phyloP scores from a whole-genome alignment of 1,140 invertebrate species.

The Phymastichus coffea region DNA sequence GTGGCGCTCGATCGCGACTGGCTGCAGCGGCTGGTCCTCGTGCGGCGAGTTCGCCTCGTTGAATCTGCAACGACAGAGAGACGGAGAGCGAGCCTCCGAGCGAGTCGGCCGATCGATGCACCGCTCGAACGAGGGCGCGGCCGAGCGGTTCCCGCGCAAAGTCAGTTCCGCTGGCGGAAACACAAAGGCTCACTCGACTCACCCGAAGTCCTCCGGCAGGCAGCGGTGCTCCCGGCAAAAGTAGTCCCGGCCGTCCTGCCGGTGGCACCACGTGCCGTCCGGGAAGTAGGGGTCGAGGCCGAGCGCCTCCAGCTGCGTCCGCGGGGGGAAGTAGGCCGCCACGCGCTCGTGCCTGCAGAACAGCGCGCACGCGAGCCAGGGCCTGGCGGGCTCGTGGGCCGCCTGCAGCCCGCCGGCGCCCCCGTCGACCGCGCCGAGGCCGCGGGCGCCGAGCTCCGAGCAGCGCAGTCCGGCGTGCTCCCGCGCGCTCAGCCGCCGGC shows the following conservation, averaged over 20 bases:
- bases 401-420: conserved; percentile 67
- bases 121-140: too few relatives aligned
- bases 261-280: conserved; percentile 78
- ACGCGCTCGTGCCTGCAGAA: conserved; percentile 69
- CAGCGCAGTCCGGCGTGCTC: conserved; percentile 67
- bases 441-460: conserved; percentile 60
- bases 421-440: conserved; percentile 62
- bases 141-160: too few relatives aligned
- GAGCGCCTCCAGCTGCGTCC: conserved; percentile 71
- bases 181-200: neutral
- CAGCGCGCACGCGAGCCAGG: conserved; percentile 76
- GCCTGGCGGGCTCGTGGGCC: conserved; percentile 65
- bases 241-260: conserved; percentile 57
- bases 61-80: conserved; percentile 27
- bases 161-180: neutral
- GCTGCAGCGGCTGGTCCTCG: conserved; percentile 34
- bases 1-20: conserved; percentile 54
- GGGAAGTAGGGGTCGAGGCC: conserved; percentile 75
- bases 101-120: neutral
- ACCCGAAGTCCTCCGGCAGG: conserved; percentile 60
- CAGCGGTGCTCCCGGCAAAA: conserved; percentile 75
- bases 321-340: conserved; percentile 70
- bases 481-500: conserved; percentile 55
- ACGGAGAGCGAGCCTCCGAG: neutral
- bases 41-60: too few relatives aligned